Conservation (phyloP, 2,797 vertebrate species). For the Remorina albescens region DNA sequence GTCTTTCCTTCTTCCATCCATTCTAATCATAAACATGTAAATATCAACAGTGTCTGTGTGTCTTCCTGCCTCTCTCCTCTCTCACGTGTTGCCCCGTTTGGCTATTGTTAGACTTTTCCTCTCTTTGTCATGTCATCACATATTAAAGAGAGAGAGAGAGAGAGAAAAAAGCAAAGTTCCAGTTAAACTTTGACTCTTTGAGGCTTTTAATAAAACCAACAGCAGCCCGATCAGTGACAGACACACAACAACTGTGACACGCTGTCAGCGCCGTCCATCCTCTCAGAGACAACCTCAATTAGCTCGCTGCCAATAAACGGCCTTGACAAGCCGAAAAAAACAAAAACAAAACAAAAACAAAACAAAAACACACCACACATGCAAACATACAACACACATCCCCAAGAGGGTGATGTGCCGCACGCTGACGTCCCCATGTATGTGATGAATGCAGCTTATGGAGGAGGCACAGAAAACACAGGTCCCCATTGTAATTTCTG, state of each 20-base stretch:
- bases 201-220: neutral
- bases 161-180: too few species aligned
- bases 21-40: too few species aligned
- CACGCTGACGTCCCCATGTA: slow-evolving; percentile 58
- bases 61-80: too few species aligned
- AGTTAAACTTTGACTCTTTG: neutral
- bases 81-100: too few species aligned
- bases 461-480: slow-evolving; percentile 66
- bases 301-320: slow-evolving; percentile 63
- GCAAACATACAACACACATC: slow-evolving; percentile 37
- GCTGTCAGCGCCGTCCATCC: slow-evolving; percentile 42
- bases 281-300: slow-evolving; percentile 62
- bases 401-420: slow-evolving; percentile 73
- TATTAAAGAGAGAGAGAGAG: too few species aligned
- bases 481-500: slow-evolving; percentile 74
- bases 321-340: too few species aligned
- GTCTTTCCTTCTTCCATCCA: too few species aligned
- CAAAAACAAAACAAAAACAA: too few species aligned
- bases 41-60: too few species aligned
- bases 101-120: too few species aligned
- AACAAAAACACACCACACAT: slow-evolving; percentile 35
- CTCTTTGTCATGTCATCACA: too few species aligned
- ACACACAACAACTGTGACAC: neutral
- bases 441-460: slow-evolving; percentile 73
- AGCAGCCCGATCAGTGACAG: neutral